These are phyloP conservation scores for Pardosa pseudoannulata DNA, from an alignment of 2,888 invertebrate species.

Conservation along the genomic window DNA sequence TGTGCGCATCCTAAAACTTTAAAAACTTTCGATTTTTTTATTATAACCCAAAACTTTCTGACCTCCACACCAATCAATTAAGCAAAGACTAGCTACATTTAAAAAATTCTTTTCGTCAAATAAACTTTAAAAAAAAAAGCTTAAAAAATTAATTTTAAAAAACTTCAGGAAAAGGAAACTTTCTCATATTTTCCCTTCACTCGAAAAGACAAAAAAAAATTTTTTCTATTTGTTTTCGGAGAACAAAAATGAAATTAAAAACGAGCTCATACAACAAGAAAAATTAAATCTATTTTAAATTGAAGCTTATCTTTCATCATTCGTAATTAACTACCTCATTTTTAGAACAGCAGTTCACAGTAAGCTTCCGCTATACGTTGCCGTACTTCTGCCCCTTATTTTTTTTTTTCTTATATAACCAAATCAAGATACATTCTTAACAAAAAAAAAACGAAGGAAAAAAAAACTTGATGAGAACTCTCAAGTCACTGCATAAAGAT, in stretches of 20 bases:
- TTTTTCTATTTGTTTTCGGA: not conserved
- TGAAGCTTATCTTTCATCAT: not conserved
- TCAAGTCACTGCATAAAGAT: conserved; percentile 9
- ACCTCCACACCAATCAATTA: no score
- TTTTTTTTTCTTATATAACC: not conserved
- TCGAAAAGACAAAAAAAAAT: no score
- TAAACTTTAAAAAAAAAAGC: no score
- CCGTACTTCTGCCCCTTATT: not conserved
- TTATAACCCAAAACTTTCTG: no score
- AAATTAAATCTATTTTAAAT: not conserved
- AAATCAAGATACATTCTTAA: not conserved
- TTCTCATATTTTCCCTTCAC: no score
- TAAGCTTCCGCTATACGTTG: not conserved
- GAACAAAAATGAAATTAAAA: not conserved
- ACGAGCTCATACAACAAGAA: not conserved
- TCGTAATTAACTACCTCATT: conserved; percentile 10
- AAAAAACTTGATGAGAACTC: conserved; percentile 6
- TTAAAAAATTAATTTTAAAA: no score
- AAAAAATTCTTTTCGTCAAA: no score
- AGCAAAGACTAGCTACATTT: no score
- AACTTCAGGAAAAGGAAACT: no score
- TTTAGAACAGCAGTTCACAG: not conserved
- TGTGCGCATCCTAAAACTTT: no score
- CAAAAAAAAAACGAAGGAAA: not conserved
- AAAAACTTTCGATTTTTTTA: no score